Base-by-base conservation (phyloP, 2,797 vertebrate genomes). In the Trachurus trachurus region DNA sequence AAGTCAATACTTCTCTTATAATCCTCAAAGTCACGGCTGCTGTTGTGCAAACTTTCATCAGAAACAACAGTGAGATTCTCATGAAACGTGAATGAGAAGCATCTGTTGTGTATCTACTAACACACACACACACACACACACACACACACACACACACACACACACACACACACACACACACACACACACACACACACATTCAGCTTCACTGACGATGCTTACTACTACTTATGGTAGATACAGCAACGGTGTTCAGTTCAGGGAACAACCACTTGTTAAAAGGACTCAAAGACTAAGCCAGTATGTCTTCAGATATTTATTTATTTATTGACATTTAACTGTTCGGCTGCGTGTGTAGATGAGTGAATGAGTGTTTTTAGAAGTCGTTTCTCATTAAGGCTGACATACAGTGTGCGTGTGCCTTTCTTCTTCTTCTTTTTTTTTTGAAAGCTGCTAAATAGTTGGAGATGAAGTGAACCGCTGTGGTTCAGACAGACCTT, bases 311-410 rank as follows among this genome's bases (percentile, higher is more conserved):
- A 37, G 7, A 37, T 37, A 75, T 52, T 22, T 93, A 93, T 92
- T 93, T 95, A 94, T 94, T 91, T 93, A 92, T 95, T 92, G 93
- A 88, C 42, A 29, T 64, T 44, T 52, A 34, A 60, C 26, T 17
- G 54, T 47, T 26, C 59, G 42, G 19, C 22, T 59, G 64, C 74
- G 7, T 59, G 63, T 53, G 59, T 49, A 16, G 47, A 1, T 9
- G 49, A 63, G 49, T 60, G 6, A 68, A 0, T 61, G 42, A 19
- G 26, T 40, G 17, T 62, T 31, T 68, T 77, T 58, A 19, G 21
- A 72, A 70, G n/a, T 50, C 10, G 39, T 68, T 58, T 53, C 39
- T 44, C 56, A 66, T 63, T 7, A 10, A 53, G 22, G 64, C 21
- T 12, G 19, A 45, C 44, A 15, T 50, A 29, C 42, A 49, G 19